phyloP scores from a whole-genome alignment of 92 coral and sea anemone genomes.

The Siderastrea siderea region DNA sequence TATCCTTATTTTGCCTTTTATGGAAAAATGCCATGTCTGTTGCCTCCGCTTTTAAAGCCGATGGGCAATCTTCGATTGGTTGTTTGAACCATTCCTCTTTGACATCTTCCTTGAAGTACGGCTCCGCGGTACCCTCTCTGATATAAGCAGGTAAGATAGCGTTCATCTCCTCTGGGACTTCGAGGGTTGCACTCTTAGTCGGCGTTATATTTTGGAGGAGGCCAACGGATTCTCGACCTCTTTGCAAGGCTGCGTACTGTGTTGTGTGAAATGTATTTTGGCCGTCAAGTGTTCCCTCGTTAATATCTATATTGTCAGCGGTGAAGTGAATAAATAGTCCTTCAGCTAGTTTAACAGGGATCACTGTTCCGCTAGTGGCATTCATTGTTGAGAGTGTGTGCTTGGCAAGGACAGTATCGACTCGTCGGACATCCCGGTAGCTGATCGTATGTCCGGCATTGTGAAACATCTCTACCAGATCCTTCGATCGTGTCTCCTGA shows the following conservation, averaged over 20 bases:
- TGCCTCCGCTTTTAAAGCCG: too few species aligned
- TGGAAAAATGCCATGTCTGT: too few species aligned
- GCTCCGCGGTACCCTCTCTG: too few species aligned
- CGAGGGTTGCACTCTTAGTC: slow-evolving; percentile 27
- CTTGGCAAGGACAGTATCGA: too few species aligned
- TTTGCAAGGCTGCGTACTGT: slow-evolving; percentile 71
- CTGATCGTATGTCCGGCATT: slow-evolving; percentile 53
- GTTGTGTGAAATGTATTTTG: slow-evolving; percentile 75
- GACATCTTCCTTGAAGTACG: too few species aligned
- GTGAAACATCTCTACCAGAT: slow-evolving; percentile 66
- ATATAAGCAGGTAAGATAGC: too few species aligned
- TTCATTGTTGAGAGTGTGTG: background rate
- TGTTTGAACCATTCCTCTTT: too few species aligned
- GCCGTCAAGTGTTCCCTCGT: slow-evolving; percentile 59
- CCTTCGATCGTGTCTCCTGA: slow-evolving; percentile 71
- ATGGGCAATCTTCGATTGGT: too few species aligned
- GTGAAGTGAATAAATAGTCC: slow-evolving; percentile 42
- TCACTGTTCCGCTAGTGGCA: background rate
- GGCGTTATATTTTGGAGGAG: slow-evolving; percentile 46
- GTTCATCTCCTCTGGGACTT: slow-evolving; percentile 63
- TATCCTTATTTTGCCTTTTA: too few species aligned
- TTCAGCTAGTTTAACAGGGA: slow-evolving; percentile 3
- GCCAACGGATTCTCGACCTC: slow-evolving; percentile 43
- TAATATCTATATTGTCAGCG: slow-evolving; percentile 73
- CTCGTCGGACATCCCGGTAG: too few species aligned